phyloP scores from a whole-genome alignment of 2,888 invertebrate genomes.

The Crioceris asparagi region DNA sequence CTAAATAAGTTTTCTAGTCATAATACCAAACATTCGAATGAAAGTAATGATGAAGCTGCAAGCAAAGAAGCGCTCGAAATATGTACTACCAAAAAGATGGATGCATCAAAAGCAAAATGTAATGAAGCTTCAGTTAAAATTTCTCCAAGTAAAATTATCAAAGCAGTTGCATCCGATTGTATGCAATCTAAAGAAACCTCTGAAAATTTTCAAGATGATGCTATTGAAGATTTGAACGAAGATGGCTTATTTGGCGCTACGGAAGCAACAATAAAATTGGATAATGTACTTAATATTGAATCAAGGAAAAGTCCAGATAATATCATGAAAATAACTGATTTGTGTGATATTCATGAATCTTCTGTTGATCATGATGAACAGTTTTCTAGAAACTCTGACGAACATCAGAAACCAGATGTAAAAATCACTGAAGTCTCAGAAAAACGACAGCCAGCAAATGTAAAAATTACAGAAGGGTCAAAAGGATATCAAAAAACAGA shows the following conservation, averaged over 20 bases:
- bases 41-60: slow-evolving; percentile 2
- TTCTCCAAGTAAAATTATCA: background rate
- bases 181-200: background rate
- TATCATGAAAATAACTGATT: too few species aligned
- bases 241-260: background rate
- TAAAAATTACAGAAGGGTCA: too few species aligned
- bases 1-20: background rate
- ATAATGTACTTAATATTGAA: background rate
- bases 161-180: background rate
- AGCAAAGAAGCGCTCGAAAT: slow-evolving; percentile 1
- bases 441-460: background rate
- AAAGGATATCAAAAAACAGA: background rate
- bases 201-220: background rate
- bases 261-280: background rate
- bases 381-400: too few species aligned
- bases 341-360: too few species aligned
- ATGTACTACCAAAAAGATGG: background rate
- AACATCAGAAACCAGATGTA: background rate
- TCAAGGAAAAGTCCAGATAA: background rate
- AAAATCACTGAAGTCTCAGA: background rate
- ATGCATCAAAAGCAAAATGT: background rate
- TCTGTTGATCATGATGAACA: too few species aligned
- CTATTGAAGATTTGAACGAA: background rate
- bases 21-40: background rate
- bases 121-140: background rate